These are phyloP conservation scores for Sarcophilus harrisii DNA, from an alignment of 2,797 vertebrate genomes.

Conservation along the genomic window DNA sequence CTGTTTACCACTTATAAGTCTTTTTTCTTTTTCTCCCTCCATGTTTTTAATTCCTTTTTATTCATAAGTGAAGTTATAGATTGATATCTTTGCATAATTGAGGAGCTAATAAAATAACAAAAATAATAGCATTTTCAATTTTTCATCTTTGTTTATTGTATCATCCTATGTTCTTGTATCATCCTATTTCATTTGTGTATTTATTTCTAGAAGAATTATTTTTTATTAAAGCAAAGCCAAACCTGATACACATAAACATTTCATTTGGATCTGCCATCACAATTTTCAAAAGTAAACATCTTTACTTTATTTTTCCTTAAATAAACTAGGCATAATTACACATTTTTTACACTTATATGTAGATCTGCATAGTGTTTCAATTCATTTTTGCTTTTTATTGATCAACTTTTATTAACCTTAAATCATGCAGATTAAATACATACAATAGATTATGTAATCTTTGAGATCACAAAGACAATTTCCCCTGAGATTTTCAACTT, in stretches of 20 bases:
- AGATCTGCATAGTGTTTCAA: neutral
- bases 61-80: neutral
- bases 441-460: too few species aligned
- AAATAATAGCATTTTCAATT: neutral
- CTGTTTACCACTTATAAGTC: neutral
- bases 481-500: neutral
- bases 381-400: neutral
- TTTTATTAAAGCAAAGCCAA: neutral
- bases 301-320: neutral
- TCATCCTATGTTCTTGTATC: neutral
- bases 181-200: neutral
- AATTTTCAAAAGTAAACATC: neutral
- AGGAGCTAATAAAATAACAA: neutral
- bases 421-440: neutral
- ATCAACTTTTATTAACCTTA: neutral
- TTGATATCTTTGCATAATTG: neutral
- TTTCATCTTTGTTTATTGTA: neutral
- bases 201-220: neutral
- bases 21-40: neutral
- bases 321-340: neutral
- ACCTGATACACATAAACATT: neutral
- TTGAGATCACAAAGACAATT: neutral
- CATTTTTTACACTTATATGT: neutral
- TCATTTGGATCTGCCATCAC: neutral
- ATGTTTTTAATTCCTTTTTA: neutral